These are phyloP conservation scores for Syndactyla subalaris DNA, from an alignment of 2,797 vertebrate species.

Conservation along the genomic window DNA sequence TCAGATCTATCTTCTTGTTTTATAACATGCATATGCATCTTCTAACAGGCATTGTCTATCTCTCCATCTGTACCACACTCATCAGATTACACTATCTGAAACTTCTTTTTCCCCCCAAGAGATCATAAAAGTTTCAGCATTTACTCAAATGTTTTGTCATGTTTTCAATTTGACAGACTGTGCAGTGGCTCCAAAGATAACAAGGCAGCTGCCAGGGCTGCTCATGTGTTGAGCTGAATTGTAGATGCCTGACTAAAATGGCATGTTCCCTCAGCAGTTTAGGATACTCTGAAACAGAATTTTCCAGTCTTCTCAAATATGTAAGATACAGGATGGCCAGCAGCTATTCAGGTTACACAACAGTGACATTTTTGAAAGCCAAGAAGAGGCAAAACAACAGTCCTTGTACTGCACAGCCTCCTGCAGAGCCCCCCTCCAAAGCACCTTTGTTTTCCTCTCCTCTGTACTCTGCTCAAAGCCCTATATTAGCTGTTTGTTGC, in stretches of 20 bases:
- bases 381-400: slow-evolving; percentile 9
- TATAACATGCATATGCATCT: slow-evolving; percentile 48
- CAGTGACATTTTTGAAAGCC: slow-evolving; percentile 22
- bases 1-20: slow-evolving; percentile 11
- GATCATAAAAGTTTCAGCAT: slow-evolving; percentile 65
- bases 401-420: neutral
- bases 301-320: slow-evolving; percentile 41
- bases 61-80: slow-evolving; percentile 59
- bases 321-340: slow-evolving; percentile 17
- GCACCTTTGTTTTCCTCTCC: neutral
- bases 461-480: neutral
- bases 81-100: slow-evolving; percentile 63
- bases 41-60: slow-evolving; percentile 52
- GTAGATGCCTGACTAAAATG: slow-evolving; percentile 39
- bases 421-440: neutral
- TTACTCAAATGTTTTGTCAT: slow-evolving; percentile 43
- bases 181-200: slow-evolving; percentile 64
- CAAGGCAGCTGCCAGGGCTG: slow-evolving; percentile 35
- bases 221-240: neutral
- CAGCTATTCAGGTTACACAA: slow-evolving; percentile 55
- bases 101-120: slow-evolving; percentile 25
- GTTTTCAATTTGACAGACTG: slow-evolving; percentile 40
- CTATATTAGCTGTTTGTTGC: neutral
- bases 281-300: slow-evolving; percentile 36
- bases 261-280: slow-evolving; percentile 21